Evolutionary conservation across 2,888 invertebrate species (phyloP).

Genomic region (Dendrolimus houi): DNA sequence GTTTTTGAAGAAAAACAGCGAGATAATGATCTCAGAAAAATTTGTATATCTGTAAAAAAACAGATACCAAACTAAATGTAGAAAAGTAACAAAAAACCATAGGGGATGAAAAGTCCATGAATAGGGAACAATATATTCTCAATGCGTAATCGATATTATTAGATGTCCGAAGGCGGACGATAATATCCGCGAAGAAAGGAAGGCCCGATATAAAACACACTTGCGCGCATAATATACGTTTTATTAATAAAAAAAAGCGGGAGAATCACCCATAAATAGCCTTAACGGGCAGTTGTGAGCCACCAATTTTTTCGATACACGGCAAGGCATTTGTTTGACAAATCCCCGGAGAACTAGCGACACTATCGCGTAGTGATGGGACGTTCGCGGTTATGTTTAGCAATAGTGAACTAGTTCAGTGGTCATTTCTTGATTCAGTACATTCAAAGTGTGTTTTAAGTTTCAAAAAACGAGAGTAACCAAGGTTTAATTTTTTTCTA

Average conservation of each 20-base stretch:
- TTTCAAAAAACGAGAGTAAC: too few relatives aligned
- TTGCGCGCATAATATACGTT: conserved; percentile 76
- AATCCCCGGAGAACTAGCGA: conserved; percentile 67
- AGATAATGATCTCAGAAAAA: too few relatives aligned
- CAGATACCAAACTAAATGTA: too few relatives aligned
- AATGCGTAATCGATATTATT: conserved; percentile 52
- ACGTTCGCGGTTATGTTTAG: too few relatives aligned
- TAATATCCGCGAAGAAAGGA: conserved; percentile 62
- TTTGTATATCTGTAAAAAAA: too few relatives aligned
- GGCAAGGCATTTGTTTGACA: conserved; percentile 72
- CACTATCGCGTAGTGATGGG: conserved; percentile 38
- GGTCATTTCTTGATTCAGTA: too few relatives aligned
- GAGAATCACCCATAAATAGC: conserved; percentile 73
- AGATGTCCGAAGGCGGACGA: conserved; percentile 71
- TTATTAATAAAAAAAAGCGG: conserved; percentile 74
- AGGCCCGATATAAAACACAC: conserved; percentile 69
- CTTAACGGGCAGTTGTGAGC: conserved; percentile 67
- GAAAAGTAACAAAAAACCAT: too few relatives aligned
- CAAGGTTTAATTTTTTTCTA: too few relatives aligned
- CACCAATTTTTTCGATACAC: conserved; percentile 72
- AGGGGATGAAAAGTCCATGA: conserved; percentile 18
- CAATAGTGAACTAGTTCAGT: too few relatives aligned
- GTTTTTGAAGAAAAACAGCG: too few relatives aligned
- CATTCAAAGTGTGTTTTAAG: too few relatives aligned
- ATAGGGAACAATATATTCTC: conserved; percentile 37